Evolutionary conservation across 2,113 vertebrate genomes (phyloP), one percentile per base, ranked within the genome.

Genomic region (Callopanchax toddi): DNA sequence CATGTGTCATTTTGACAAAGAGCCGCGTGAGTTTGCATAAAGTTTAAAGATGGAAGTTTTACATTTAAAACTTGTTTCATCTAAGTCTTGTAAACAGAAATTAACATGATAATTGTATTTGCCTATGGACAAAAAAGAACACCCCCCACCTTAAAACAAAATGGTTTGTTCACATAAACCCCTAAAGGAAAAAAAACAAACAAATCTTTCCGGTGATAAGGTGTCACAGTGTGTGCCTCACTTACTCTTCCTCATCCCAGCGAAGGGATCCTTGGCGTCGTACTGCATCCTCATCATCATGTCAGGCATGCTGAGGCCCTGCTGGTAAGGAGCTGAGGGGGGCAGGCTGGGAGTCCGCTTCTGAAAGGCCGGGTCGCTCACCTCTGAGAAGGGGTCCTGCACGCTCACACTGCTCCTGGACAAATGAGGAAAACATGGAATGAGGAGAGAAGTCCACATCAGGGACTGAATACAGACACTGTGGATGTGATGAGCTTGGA

Each of bases 201-300:
- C n/a, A n/a, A n/a, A n/a, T n/a, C n/a, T n/a, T n/a, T n/a, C n/a
- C n/a, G n/a, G n/a, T n/a, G n/a, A 29, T 0, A 5, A 23, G 43
- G 22, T 56, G 71, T 53, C 54, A 55, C 62, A 66, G 67, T 4
- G 9, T 57, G 64, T 10, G 62, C 23, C 52, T 69, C 57, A 91
- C 87, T 90, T 75, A 98, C 96, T 95, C 93, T 99, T 99, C 91
- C 97, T 96, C 95, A 99, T 98, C 63, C 96, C 95, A 21, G 93
- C 91, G 0, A 99, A 98, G 79, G 95, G 97, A 88, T 98, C 96
- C 94, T 99, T 99, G 89, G 95, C 92, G 51, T 98, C 96, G 2
- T 95, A 98, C 83, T 96, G 94, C 95, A 97, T 93, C 87, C 95
- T 94, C 92, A 94, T 93, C 95, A 97, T 96, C 94, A 96, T 93